A percentile compares a stretch with the other conserved stretches of the same genome.
These are phyloP conservation scores for Pelmatolapia mariae DNA, from an alignment of 2,113 vertebrate species.

Conservation along the genomic window DNA sequence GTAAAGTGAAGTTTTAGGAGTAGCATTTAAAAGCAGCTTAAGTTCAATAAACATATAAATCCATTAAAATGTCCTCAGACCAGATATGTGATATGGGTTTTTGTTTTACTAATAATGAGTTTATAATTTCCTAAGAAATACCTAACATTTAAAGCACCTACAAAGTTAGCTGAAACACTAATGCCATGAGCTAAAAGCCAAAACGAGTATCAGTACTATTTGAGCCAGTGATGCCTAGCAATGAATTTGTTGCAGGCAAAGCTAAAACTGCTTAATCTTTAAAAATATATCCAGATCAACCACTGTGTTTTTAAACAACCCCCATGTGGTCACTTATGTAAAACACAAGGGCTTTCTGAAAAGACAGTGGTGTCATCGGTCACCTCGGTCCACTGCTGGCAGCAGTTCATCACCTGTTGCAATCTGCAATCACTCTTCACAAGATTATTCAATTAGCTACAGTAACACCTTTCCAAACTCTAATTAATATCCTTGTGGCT, in stretches of 20 bases:
- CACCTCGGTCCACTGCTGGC: not conserved
- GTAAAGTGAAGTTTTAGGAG: not conserved
- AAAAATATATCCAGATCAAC: not conserved
- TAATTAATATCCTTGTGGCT: not conserved
- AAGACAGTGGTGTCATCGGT: not conserved
- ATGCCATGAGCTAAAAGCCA: not conserved
- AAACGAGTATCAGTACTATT: not conserved
- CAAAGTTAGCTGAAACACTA: not conserved
- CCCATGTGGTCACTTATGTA: not conserved
- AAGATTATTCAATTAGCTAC: not conserved
- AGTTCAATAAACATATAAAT: not conserved
- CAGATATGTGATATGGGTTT: not conserved
- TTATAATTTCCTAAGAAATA: not conserved
- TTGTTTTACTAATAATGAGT: not conserved
- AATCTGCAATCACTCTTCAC: not conserved
- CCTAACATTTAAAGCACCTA: not conserved
- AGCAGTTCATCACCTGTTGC: not conserved
- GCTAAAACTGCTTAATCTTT: not conserved
- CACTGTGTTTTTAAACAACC: not conserved
- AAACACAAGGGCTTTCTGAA: not conserved
- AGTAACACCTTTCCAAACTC: not conserved
- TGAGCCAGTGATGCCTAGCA: not conserved
- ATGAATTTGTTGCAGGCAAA: not conserved
- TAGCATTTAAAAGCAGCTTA: not conserved
- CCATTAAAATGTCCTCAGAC: not conserved